phyloP scores from a whole-genome alignment of 2,113 vertebrate species.

The Mobula birostris region DNA sequence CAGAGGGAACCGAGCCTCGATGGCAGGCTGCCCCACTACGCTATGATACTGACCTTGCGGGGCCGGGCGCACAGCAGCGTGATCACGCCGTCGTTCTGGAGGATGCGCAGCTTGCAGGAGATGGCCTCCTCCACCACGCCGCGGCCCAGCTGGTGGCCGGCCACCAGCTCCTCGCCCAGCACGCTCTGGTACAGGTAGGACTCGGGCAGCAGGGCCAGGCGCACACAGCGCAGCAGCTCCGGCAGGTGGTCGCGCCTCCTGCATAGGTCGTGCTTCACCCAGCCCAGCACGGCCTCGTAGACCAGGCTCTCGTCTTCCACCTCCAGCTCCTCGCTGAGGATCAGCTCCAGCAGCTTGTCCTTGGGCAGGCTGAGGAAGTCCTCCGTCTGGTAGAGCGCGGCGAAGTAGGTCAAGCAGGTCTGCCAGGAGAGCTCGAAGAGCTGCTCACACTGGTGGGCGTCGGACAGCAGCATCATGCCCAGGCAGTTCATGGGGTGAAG shows the following conservation, averaged over 20 bases:
- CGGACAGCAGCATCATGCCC: slow-evolving; percentile 73
- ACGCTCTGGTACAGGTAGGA: slow-evolving; percentile 65
- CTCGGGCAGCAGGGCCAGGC: slow-evolving; percentile 66
- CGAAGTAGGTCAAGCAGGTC: slow-evolving; percentile 69
- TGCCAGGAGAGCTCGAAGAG: slow-evolving; percentile 70
- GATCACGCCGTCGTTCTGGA: slow-evolving; percentile 72
- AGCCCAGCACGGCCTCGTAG: slow-evolving; percentile 70
- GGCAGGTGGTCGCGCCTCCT: slow-evolving; percentile 58
- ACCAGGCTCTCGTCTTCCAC: slow-evolving; percentile 72
- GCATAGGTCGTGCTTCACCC: slow-evolving; percentile 66
- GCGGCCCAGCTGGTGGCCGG: slow-evolving; percentile 64
- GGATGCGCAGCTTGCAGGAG: slow-evolving; percentile 69
- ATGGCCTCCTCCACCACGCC: slow-evolving; percentile 71
- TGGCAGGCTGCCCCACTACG: too few relatives aligned
- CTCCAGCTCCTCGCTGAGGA: slow-evolving; percentile 72
- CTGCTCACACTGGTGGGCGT: slow-evolving; percentile 67
- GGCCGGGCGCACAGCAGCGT: slow-evolving; percentile 71
- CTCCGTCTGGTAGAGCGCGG: slow-evolving; percentile 59
- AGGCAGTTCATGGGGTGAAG: slow-evolving; percentile 71
- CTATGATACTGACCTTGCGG: slow-evolving; percentile 48
- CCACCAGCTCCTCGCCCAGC: slow-evolving; percentile 63
- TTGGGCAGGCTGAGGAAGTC: slow-evolving; percentile 68
- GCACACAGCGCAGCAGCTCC: slow-evolving; percentile 63
- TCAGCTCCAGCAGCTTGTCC: slow-evolving; percentile 67
- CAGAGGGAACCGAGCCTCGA: too few relatives aligned